These are phyloP conservation scores for Actenoides hombroni DNA, from an alignment of 2,113 vertebrate genomes.

Conservation along the genomic window DNA sequence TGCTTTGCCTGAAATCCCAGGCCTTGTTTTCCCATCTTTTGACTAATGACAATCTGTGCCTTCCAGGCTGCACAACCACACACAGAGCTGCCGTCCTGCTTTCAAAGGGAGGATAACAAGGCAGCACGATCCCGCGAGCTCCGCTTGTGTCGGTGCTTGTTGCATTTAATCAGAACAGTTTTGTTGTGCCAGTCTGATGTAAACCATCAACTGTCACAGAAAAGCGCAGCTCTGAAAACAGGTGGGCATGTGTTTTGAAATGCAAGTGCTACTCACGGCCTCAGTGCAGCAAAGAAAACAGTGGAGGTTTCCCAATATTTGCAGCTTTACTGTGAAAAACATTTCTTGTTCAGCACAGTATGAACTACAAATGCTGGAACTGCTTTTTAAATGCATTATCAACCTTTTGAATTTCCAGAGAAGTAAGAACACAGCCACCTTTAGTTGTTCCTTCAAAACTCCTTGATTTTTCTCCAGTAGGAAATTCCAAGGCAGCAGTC, in stretches of 20 bases:
- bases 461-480: background rate
- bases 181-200: background rate
- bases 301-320: background rate
- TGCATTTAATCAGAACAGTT: background rate
- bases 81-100: background rate
- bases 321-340: background rate
- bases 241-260: background rate
- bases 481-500: background rate
- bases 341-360: background rate
- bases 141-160: background rate
- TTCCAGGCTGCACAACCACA: background rate
- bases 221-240: background rate
- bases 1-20: background rate
- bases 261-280: background rate
- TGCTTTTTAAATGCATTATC: background rate
- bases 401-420: background rate
- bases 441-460: background rate
- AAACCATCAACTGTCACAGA: background rate
- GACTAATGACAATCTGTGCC: background rate
- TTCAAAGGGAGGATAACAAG: background rate
- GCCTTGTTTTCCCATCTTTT: background rate
- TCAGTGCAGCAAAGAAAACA: background rate
- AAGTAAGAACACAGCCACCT: background rate
- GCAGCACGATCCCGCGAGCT: background rate
- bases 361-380: background rate